Conservation (phyloP, 2,113 vertebrate species). For the Rhabdornis inornatus region DNA sequence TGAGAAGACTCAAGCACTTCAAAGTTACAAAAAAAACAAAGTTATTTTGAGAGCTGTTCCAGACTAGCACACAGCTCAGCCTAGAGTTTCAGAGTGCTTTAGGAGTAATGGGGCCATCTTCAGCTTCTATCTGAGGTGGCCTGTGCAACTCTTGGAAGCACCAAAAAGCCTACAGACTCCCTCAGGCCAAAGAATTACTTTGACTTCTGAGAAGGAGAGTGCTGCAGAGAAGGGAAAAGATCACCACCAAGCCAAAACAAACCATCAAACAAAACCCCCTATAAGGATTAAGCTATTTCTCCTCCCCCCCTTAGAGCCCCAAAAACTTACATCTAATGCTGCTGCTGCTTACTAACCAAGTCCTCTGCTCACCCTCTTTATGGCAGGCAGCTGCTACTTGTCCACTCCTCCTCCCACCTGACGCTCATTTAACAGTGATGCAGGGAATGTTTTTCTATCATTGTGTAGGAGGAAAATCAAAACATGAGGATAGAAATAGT, state of each 20-base stretch:
- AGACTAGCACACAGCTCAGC: background rate
- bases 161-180: background rate
- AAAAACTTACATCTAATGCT: background rate
- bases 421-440: background rate
- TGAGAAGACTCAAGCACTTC: rapidly evolving
- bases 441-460: background rate
- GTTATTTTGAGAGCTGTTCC: background rate
- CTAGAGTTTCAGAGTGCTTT: background rate
- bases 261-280: background rate
- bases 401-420: constrained; percentile 51
- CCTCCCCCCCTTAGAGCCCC: background rate
- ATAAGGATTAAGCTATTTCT: background rate
- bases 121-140: background rate
- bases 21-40: background rate
- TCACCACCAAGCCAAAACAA: background rate
- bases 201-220: background rate
- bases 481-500: rapidly evolving
- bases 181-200: background rate
- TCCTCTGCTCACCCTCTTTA: background rate
- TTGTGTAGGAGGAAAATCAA: background rate
- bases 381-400: background rate
- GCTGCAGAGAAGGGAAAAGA: rapidly evolving
- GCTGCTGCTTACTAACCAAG: rapidly evolving
- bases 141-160: background rate
- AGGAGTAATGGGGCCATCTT: background rate